phyloP scores from a whole-genome alignment of 2,888 invertebrate genomes.

The Drosophila borealis region DNA sequence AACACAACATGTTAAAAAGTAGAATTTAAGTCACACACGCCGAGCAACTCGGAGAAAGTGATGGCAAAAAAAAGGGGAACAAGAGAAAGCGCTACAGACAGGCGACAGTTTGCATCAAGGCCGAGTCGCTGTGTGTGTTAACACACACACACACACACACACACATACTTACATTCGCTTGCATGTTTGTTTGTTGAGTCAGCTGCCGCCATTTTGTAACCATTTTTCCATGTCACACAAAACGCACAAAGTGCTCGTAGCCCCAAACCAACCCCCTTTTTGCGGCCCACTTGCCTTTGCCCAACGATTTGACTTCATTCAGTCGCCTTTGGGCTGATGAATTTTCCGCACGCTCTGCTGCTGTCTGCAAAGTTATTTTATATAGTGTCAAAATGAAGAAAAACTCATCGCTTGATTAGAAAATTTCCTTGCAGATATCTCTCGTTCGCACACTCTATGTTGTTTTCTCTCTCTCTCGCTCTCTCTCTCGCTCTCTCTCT shows the following conservation, averaged over 20 bases:
- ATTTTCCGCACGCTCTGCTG: slow-evolving; percentile 60
- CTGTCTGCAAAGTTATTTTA: slow-evolving; percentile 68
- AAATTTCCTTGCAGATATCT: slow-evolving; percentile 26
- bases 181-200: slow-evolving; percentile 67
- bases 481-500: background rate
- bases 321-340: slow-evolving; percentile 63
- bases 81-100: slow-evolving; percentile 43
- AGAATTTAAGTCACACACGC: slow-evolving; percentile 68
- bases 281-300: background rate
- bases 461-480: background rate
- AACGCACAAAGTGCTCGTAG: slow-evolving; percentile 38
- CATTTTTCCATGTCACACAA: slow-evolving; percentile 74
- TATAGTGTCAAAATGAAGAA: slow-evolving; percentile 53
- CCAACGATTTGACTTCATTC: slow-evolving; percentile 25
- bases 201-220: slow-evolving; percentile 76
- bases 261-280: background rate
- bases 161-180: slow-evolving; percentile 17
- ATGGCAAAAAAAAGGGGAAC: background rate
- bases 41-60: background rate
- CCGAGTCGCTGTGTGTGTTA: slow-evolving; percentile 47
- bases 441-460: background rate
- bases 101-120: slow-evolving; percentile 69
- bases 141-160: slow-evolving; percentile 9
- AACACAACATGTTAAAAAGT: slow-evolving; percentile 57
- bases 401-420: slow-evolving; percentile 68